Evolutionary conservation across 2,888 invertebrate genomes (phyloP).

Genomic region (Ochropacha duplaris): DNA sequence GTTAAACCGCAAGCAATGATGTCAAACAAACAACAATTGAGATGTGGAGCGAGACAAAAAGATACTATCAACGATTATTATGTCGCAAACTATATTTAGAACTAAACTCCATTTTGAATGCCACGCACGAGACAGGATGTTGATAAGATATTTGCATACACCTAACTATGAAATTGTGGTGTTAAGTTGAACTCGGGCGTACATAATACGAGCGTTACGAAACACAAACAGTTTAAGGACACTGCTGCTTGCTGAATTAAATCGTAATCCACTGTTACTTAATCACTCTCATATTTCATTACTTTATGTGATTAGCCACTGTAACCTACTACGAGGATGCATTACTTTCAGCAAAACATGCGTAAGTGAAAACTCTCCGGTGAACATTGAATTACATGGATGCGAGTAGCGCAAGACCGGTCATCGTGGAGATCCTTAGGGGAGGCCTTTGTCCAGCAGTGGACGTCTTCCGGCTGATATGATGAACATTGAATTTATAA

Average conservation of each 20-base stretch:
- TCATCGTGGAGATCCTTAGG: too few species aligned
- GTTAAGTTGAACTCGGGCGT: constrained; percentile 9
- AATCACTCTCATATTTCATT: background rate
- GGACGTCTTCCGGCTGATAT: too few species aligned
- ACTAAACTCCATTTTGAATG: constrained; percentile 54
- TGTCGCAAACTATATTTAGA: constrained; percentile 54
- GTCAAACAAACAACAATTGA: constrained; percentile 32
- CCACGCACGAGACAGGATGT: constrained; percentile 68
- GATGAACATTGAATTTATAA: too few species aligned
- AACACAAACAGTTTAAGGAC: background rate
- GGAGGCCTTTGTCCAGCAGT: too few species aligned
- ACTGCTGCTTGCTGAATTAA: background rate
- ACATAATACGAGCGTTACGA: background rate
- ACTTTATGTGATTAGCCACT: background rate
- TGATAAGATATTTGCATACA: constrained; percentile 73
- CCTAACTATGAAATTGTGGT: constrained; percentile 39
- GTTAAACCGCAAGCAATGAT: constrained; percentile 26
- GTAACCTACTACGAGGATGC: background rate
- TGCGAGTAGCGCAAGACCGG: too few species aligned
- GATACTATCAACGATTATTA: constrained; percentile 46
- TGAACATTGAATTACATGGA: too few species aligned
- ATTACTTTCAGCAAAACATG: background rate
- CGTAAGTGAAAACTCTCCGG: background rate
- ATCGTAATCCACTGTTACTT: background rate
- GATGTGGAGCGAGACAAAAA: constrained; percentile 37